Evolutionary conservation across 2,888 invertebrate genomes (phyloP).

Genomic region (Hedya salicella): DNA sequence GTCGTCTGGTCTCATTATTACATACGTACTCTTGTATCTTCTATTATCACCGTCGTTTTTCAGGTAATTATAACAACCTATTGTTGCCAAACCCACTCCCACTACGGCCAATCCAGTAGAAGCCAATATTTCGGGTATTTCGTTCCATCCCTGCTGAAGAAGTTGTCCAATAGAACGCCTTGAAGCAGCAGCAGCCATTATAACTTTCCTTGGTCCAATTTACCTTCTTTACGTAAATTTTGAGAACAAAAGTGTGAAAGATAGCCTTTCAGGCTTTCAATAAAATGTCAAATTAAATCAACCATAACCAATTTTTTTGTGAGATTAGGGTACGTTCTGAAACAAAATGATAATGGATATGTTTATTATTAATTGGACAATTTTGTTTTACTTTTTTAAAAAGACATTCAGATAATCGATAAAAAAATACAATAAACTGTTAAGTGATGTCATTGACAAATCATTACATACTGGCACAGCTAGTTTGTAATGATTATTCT

Average conservation of each 20-base stretch:
- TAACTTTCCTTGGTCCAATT: conserved; percentile 21
- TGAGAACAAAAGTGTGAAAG: background rate
- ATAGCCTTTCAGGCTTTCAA: background rate
- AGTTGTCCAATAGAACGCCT: conserved; percentile 70
- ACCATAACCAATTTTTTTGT: conserved; percentile 10
- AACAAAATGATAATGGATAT: background rate
- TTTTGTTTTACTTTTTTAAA: too few species aligned
- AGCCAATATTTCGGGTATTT: conserved; percentile 89
- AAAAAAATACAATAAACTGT: too few species aligned
- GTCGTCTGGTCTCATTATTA: conserved; percentile 88
- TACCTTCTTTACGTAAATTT: conserved; percentile 24
- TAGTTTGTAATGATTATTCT: too few species aligned
- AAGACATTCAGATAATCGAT: too few species aligned
- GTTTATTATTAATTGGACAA: too few species aligned
- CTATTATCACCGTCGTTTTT: conserved; percentile 87
- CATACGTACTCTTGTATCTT: conserved; percentile 86
- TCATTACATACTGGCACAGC: too few species aligned
- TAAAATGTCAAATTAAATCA: background rate
- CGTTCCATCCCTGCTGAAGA: conserved; percentile 83
- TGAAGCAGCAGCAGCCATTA: conserved; percentile 66
- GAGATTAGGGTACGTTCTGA: background rate
- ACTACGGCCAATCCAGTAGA: conserved; percentile 84
- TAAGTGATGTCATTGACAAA: too few species aligned
- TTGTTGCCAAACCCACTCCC: conserved; percentile 81
- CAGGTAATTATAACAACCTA: conserved; percentile 80